phyloP scores from a whole-genome alignment of 2,113 vertebrate genomes.

The Oceanodroma tethys region DNA sequence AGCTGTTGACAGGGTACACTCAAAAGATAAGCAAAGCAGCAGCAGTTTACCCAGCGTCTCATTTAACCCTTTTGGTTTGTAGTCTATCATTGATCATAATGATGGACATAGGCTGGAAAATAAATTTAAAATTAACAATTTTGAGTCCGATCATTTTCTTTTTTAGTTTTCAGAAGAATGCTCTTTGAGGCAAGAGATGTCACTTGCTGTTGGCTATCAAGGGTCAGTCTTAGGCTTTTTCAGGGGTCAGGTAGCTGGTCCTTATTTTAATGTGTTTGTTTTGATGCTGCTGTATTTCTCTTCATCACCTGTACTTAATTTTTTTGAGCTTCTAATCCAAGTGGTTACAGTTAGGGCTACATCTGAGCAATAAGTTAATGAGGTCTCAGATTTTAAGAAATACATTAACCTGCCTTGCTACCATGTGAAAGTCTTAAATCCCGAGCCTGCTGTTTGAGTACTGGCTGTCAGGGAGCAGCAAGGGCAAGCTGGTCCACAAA shows the following conservation, averaged over 20 bases:
- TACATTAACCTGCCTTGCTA: background rate
- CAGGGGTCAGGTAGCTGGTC: background rate
- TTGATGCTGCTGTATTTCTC: background rate
- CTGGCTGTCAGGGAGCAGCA: background rate
- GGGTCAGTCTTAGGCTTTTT: background rate
- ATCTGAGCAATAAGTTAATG: background rate
- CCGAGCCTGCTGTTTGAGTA: background rate
- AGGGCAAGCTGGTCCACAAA: no score
- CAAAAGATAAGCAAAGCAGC: background rate
- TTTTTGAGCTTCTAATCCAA: background rate
- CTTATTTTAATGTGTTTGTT: background rate
- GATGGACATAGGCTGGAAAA: background rate
- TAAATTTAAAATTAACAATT: background rate
- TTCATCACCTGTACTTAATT: background rate
- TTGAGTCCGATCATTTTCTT: background rate
- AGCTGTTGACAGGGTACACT: background rate
- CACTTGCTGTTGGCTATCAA: background rate
- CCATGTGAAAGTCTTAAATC: background rate
- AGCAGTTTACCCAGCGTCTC: background rate
- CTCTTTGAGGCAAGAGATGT: background rate
- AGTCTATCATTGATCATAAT: accelerated
- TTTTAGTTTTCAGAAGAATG: background rate
- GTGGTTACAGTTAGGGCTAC: background rate
- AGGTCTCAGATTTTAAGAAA: background rate
- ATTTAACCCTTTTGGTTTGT: background rate